Evolutionary conservation across 2,113 vertebrate species (phyloP).

Genomic region (Petrocephalus zakoni): DNA sequence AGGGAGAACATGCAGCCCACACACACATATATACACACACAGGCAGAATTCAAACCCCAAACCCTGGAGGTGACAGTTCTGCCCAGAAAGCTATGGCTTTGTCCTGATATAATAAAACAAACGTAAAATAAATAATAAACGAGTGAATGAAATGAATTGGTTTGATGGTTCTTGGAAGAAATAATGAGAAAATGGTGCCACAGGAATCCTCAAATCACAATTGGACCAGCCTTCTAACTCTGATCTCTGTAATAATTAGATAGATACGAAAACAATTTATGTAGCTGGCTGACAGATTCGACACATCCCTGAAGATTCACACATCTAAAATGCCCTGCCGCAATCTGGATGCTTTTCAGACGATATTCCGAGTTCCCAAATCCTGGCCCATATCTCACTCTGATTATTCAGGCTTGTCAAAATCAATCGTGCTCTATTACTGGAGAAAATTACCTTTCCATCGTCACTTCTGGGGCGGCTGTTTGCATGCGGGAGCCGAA

Average conservation of each 20-base stretch:
- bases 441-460: slow-evolving; percentile 10
- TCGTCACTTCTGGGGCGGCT: neutral
- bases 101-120: neutral
- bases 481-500: neutral
- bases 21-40: neutral
- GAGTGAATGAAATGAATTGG: neutral
- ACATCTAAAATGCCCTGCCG: neutral
- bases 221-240: neutral
- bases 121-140: neutral
- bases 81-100: neutral
- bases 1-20: neutral
- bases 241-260: neutral
- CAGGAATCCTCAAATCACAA: neutral
- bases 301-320: neutral
- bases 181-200: neutral
- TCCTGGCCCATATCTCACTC: neutral
- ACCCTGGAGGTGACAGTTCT: neutral
- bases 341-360: neutral
- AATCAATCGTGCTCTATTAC: slow-evolving; percentile 6
- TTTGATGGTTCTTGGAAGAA: neutral
- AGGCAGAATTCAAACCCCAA: neutral
- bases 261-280: slow-evolving; percentile 6
- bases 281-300: neutral
- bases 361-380: neutral
- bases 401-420: slow-evolving; percentile 2